Evolutionary conservation across 2,113 vertebrate genomes (phyloP), one percentile per base, ranked within the genome.

Genomic region (Perca schrenkii): DNA sequence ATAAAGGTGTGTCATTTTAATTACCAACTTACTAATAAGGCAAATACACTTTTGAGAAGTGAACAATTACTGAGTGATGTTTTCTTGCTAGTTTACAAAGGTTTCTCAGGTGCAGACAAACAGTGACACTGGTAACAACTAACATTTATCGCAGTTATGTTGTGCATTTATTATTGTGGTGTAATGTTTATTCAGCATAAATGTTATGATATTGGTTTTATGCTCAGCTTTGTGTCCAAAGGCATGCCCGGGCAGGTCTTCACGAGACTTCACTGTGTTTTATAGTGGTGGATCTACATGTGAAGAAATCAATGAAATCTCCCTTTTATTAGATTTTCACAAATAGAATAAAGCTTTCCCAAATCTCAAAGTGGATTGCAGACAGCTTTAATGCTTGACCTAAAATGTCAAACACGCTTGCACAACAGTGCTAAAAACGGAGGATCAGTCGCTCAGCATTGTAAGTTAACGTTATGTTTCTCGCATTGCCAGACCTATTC

Each of bases 221-320:
- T 14, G 21, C 11, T 11, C 14, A 34, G 65, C n/a, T 16, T n/a
- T 10, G 67, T 11, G 62, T 47, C 77, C 65, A 76, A 75, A 62
- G 62, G 12, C 85, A 82, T 86, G 40, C 40, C 40, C 10, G 40
- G 40, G 40, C 40, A 43, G 40, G 8, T 43, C 10, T 43, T 43
- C 40, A 11, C 40, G 40, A 43, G 40, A 43, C 40, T 43, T 43
- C 2, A 10, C 40, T 43, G 40, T 43, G 40, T 43, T 36, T 36
- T 36, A 36, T 36, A 36, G 34, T 36, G 34, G 34, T 36, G 6
- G 34, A 36, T 36, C 6, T 36, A 36, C 5, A 36, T 36, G 36
- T 36, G 36, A 36, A 36, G 36, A 36, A 36, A 36, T 36, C 36
- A 36, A 36, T 36, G 36, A 36, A 40, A 40, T 40, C 1, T 40